Evolutionary conservation across 2,797 vertebrate species (phyloP).

Genomic region (Lagothrix lagotricha): DNA sequence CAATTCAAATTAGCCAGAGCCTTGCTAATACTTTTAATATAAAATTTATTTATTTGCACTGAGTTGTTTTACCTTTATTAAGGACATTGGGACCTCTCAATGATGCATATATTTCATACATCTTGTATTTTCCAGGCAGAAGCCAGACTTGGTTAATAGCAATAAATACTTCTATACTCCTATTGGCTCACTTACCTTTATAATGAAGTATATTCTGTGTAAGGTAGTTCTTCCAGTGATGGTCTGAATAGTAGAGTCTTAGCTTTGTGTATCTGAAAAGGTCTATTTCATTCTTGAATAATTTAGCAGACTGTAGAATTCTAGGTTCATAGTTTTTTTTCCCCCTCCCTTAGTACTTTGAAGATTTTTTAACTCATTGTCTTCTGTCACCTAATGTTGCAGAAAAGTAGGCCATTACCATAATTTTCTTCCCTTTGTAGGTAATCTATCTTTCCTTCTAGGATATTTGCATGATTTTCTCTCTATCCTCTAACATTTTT

Average conservation of each 20-base stretch:
- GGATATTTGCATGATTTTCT: neutral
- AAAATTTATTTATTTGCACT: constrained; percentile 27
- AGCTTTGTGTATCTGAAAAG: neutral
- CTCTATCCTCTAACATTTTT: neutral
- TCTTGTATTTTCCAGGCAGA: neutral
- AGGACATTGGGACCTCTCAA: neutral
- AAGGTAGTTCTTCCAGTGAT: neutral
- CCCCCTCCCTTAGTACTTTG: neutral
- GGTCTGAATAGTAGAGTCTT: neutral
- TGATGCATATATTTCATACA: neutral
- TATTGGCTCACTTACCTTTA: neutral
- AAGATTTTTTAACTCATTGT: constrained; percentile 11
- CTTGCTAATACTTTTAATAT: neutral
- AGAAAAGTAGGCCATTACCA: neutral
- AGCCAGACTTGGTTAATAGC: neutral
- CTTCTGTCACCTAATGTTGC: neutral
- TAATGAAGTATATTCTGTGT: neutral
- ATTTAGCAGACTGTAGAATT: neutral
- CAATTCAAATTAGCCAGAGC: neutral
- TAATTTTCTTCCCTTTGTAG: constrained; percentile 27
- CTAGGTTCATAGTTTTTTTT: neutral
- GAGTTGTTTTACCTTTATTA: neutral
- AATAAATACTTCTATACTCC: neutral
- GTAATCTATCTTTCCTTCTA: neutral
- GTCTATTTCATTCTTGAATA: constrained; percentile 15